phyloP scores from a whole-genome alignment of 2,797 vertebrate genomes.

The Pogoniulus pusillus region DNA sequence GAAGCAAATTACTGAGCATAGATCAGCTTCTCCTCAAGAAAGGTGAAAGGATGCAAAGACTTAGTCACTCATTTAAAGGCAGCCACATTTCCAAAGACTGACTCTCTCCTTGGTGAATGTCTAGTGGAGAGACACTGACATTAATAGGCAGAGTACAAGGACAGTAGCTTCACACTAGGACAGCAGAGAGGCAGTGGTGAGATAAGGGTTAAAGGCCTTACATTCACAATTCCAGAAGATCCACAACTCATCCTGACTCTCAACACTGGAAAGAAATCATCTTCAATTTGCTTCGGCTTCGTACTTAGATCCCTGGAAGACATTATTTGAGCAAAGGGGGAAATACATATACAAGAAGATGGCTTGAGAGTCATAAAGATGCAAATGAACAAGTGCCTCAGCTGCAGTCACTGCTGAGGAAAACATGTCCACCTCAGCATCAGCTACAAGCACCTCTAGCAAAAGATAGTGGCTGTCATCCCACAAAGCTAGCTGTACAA shows the following conservation, averaged over 20 bases:
- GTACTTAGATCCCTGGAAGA: not conserved
- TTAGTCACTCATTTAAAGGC: not conserved
- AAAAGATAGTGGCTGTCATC: conserved; percentile 48
- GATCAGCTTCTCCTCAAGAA: not conserved
- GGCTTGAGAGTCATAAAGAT: not conserved
- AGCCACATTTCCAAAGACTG: not conserved
- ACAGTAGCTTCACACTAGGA: not conserved
- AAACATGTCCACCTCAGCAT: conserved; percentile 22
- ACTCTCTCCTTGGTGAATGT: not conserved
- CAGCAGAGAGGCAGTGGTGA: not conserved
- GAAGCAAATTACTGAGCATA: not conserved
- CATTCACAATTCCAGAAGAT: not conserved
- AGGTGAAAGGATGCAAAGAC: not conserved
- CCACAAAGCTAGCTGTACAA: conserved; percentile 20
- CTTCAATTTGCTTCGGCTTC: not conserved
- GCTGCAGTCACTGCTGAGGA: not conserved
- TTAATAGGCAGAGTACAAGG: fast-evolving
- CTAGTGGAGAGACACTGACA: not conserved
- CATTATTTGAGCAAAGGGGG: not conserved
- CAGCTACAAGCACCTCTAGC: not conserved
- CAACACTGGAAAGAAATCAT: not conserved
- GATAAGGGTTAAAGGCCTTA: not conserved
- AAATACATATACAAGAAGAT: not conserved
- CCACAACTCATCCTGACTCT: not conserved
- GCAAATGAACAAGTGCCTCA: conserved; percentile 48